Evolutionary conservation across 2,113 vertebrate species (phyloP).

Genomic region (Carollia perspicillata): DNA sequence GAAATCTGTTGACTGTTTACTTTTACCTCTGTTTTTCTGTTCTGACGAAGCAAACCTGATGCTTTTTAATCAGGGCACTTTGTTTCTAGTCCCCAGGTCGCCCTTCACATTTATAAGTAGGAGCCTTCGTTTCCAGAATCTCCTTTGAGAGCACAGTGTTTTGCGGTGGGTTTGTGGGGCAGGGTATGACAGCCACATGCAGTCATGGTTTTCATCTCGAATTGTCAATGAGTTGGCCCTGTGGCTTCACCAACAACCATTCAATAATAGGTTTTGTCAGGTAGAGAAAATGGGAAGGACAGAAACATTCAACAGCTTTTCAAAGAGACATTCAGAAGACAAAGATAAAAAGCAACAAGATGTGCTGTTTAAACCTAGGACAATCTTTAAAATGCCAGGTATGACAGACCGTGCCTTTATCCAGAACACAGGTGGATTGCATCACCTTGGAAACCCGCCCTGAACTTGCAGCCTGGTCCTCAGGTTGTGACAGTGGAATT

Average conservation of each 20-base stretch:
- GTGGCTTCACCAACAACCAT: slow-evolving; percentile 50
- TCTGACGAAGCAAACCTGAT: not conserved
- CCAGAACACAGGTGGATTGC: not conserved
- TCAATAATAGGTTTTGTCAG: slow-evolving; percentile 56
- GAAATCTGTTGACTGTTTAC: not conserved
- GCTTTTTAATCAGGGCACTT: not conserved
- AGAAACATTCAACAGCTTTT: slow-evolving; percentile 44
- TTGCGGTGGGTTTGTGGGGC: not conserved
- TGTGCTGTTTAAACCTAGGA: not conserved
- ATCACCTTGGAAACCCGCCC: not conserved
- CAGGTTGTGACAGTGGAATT: not conserved
- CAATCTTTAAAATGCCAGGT: not conserved
- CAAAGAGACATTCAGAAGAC: slow-evolving; percentile 37
- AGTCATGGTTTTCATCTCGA: not conserved
- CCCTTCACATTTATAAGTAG: not conserved
- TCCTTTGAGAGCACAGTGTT: not conserved
- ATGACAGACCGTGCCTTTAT: not conserved
- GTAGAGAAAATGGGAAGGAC: slow-evolving; percentile 64
- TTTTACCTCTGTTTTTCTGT: not conserved
- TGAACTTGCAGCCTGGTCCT: not conserved
- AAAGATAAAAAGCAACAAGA: slow-evolving; percentile 41
- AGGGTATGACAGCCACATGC: not conserved
- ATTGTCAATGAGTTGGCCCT: not conserved
- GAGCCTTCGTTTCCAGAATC: slow-evolving; percentile 48
- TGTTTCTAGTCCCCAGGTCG: not conserved